Base-by-base conservation (phyloP, 2,888 invertebrate species). In the Leistus spinibarbis region DNA sequence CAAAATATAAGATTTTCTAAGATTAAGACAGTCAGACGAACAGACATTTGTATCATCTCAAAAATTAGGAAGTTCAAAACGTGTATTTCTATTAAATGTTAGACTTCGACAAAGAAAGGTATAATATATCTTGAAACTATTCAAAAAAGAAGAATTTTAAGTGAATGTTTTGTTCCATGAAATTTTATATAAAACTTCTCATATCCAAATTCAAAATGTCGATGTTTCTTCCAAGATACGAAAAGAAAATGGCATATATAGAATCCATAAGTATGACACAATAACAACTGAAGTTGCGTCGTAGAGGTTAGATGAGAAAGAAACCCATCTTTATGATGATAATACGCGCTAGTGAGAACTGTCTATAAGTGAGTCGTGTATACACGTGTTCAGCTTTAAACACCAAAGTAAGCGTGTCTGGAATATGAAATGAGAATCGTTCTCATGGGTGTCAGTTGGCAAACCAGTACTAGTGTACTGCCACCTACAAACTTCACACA, bases 351-450 rank as follows among this genome's bases (percentile, higher is more conserved):
- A 40, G 40, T 40, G 40, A 2, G 40, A 40, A 40, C 60, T 60
- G 60, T 60, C 20, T 19, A 10, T 20, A 22, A 3, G 10, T 60
- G 17, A 60, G 13, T 19, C 60, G 19, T 19, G 60, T 10, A 7
- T 60, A 19, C 60, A 60, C 9, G 5, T 60, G 60, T 60, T 13
- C 60, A 60, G 20, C 60, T 60, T 60, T 60, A 60, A 60, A 60
- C 60, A 60, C 22, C 22, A 10, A 2, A 60, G 19, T 19, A 16
- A 16, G 60, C 60, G 60, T 60, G 60, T 3, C 5, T 19, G 60
- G 60, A 60, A 60, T 60, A 60, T 60, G 60, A 60, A 60, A 60
- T 60, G 60, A 16, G 22, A 19, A 60, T 60, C 60, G 60, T 56
- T 22, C 60, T 60, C 60, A 60, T 17, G 60, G 60, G 17, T 60